These are phyloP conservation scores for Dendrolimus pini DNA, from an alignment of 2,888 invertebrate genomes.

Conservation along the genomic window DNA sequence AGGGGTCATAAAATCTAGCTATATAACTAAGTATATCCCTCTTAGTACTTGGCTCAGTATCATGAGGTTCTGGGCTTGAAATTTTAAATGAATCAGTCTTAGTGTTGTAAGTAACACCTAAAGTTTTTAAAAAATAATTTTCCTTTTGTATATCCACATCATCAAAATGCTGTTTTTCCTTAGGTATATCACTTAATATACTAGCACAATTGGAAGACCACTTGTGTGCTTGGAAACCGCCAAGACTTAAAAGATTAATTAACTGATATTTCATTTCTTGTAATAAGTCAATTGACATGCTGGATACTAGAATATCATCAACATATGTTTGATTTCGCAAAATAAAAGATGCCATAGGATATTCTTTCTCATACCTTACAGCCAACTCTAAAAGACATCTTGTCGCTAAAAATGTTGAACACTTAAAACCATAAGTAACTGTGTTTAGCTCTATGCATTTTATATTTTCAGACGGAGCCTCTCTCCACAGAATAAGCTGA, in stretches of 20 bases:
- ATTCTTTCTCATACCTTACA: constrained; percentile 1
- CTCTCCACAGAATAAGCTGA: too few species aligned
- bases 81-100: constrained; percentile 7
- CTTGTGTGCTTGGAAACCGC: constrained; percentile 6
- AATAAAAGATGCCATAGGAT: constrained; percentile 6
- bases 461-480: too few species aligned
- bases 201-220: constrained; percentile 7
- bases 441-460: too few species aligned
- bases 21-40: too few species aligned
- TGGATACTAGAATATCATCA: constrained; percentile 9
- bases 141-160: constrained; percentile 8
- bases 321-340: constrained; percentile 8
- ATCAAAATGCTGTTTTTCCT: constrained; percentile 7
- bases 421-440: constrained; percentile 8
- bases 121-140: constrained; percentile 8
- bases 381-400: constrained; percentile 9
- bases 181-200: constrained; percentile 5
- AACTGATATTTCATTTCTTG: background rate
- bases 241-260: too few species aligned
- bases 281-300: background rate
- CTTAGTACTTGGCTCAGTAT: constrained; percentile 1
- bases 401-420: constrained; percentile 8
- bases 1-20: too few species aligned
- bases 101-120: constrained; percentile 8
- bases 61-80: constrained; percentile 1